phyloP scores from a whole-genome alignment of 2,888 invertebrate species.

The Cepaea hortensis region DNA sequence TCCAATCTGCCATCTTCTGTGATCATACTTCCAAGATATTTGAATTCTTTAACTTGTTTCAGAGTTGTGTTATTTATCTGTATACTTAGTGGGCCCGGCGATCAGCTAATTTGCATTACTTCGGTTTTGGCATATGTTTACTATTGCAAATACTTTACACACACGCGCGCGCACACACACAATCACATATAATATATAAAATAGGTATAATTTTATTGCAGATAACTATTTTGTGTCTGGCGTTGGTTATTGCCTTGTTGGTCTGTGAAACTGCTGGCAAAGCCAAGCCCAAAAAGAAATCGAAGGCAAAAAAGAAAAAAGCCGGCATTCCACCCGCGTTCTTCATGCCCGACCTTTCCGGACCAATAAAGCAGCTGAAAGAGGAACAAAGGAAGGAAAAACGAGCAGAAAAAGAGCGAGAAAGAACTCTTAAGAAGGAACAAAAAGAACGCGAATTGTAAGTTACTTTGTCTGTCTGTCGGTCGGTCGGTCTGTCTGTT shows the following conservation, averaged over 20 bases:
- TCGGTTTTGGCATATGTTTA: too few species aligned
- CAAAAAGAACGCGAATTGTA: not conserved
- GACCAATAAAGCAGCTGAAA: not conserved
- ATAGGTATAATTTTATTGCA: not conserved
- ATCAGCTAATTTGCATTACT: too few species aligned
- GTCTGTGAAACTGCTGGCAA: not conserved
- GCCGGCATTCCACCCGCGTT: not conserved
- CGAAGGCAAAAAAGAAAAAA: not conserved
- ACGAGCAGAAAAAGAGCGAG: not conserved
- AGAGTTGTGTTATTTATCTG: too few species aligned
- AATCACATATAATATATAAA: too few species aligned
- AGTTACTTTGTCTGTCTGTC: not conserved
- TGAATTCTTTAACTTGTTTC: too few species aligned
- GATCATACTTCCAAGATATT: too few species aligned
- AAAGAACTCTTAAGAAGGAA: not conserved
- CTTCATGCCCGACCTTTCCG: not conserved
- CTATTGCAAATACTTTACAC: too few species aligned
- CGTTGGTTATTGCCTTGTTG: not conserved
- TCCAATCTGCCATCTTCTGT: too few species aligned
- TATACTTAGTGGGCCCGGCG: too few species aligned
- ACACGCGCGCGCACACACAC: too few species aligned
- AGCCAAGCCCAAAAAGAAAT: not conserved
- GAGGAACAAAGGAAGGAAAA: not conserved
- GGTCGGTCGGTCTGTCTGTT: not conserved
- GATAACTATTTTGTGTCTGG: not conserved